Evolutionary conservation across 2,113 vertebrate genomes (phyloP).

Genomic region (Epinephelus fuscoguttatus): DNA sequence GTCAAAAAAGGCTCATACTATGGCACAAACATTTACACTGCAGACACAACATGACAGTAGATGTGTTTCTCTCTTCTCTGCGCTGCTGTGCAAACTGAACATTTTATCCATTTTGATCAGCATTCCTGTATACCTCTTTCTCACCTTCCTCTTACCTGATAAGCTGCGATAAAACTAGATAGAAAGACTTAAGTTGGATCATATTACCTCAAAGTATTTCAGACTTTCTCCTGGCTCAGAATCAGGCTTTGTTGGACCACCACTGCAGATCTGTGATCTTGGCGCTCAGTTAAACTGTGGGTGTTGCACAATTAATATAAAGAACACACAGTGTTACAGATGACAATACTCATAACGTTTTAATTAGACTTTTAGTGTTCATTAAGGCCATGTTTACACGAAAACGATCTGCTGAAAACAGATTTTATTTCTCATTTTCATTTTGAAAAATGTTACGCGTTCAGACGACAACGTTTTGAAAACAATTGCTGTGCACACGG

Average conservation of each 20-base stretch:
- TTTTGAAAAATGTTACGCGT: too few species aligned
- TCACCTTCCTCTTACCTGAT: conserved; percentile 62
- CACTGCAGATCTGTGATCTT: conserved; percentile 11
- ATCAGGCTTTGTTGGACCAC: conserved; percentile 47
- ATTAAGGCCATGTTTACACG: background rate
- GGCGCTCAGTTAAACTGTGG: background rate
- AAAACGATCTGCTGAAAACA: too few species aligned
- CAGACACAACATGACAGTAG: conserved; percentile 21
- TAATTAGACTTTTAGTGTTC: background rate
- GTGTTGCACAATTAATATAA: conserved; percentile 8
- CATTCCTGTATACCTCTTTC: conserved; percentile 63
- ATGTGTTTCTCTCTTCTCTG: background rate
- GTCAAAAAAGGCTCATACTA: conserved; percentile 18
- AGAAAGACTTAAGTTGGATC: conserved; percentile 42
- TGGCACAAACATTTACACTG: conserved; percentile 15
- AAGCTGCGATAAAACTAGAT: conserved; percentile 53
- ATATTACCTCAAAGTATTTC: conserved; percentile 53
- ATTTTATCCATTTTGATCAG: conserved; percentile 67
- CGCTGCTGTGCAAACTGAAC: conserved; percentile 31
- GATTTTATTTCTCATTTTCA: too few species aligned
- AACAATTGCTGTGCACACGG: too few species aligned
- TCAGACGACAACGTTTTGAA: too few species aligned
- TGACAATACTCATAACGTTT: background rate
- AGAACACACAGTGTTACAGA: background rate
- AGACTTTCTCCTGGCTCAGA: background rate